Conservation (phyloP, 2,888 invertebrate genomes). For the Eilema caniola region DNA sequence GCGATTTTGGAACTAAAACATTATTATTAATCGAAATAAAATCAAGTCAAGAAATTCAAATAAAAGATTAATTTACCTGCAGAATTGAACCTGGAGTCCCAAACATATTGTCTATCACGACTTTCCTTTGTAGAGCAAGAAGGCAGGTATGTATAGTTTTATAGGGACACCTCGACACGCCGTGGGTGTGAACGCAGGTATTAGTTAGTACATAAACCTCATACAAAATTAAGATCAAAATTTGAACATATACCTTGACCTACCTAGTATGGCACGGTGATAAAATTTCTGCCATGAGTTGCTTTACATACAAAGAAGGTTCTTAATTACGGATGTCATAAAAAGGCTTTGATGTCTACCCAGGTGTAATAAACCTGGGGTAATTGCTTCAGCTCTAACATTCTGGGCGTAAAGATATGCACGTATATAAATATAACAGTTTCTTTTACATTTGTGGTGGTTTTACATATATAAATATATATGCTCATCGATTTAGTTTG, state of each 20-base stretch:
- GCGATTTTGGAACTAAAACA: no score
- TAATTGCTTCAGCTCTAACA: conserved; percentile 26
- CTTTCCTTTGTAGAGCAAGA: no score
- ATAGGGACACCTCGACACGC: no score
- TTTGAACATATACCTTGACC: background rate
- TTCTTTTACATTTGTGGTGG: background rate
- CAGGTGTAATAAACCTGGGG: conserved; percentile 40
- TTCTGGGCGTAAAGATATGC: conserved; percentile 25
- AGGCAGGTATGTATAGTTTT: no score
- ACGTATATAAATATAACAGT: conserved; percentile 26
- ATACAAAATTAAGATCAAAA: background rate
- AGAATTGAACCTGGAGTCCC: no score
- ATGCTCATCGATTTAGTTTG: no score
- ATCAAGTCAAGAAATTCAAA: no score
- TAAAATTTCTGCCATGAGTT: conserved; percentile 14
- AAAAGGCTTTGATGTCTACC: conserved; percentile 31
- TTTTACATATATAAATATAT: no score
- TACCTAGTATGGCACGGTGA: background rate
- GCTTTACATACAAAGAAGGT: conserved; percentile 26
- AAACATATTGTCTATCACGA: no score
- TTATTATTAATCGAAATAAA: no score
- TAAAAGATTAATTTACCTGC: no score
- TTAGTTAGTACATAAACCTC: background rate
- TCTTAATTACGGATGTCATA: conserved; percentile 38
- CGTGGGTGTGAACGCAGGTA: no score